Conservation (phyloP, 37 sponge, comb jelly and placozoan genomes). For the Eunapius fragilis region DNA sequence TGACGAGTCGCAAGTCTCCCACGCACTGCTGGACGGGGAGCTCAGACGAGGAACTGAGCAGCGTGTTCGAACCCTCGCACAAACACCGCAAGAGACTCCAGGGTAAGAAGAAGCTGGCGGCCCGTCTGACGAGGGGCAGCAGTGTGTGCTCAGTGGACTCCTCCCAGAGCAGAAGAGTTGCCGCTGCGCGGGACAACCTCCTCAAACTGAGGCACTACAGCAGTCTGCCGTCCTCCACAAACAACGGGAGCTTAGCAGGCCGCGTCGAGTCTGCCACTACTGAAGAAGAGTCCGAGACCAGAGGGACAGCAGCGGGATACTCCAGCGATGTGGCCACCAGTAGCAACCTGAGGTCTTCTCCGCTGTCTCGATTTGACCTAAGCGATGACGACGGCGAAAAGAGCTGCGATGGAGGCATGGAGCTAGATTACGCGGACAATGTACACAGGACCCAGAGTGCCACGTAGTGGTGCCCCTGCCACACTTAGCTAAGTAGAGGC, state of each 20-base stretch:
- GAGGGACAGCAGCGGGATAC: neutral
- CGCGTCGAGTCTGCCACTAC: constrained; percentile 25
- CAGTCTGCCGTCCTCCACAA: constrained; percentile 50
- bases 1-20: constrained; percentile 66
- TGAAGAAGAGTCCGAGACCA: constrained; percentile 23
- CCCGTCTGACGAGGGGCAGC: constrained; percentile 40
- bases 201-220: constrained; percentile 34
- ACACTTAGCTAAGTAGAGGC: too few relatives aligned
- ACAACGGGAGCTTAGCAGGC: constrained; percentile 20
- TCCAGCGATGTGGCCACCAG: constrained; percentile 7
- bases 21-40: constrained; percentile 57
- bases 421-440: neutral
- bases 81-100: constrained; percentile 27
- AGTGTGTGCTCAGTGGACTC: constrained; percentile 75
- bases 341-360: constrained; percentile 12
- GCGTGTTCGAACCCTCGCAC: neutral
- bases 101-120: constrained; percentile 1
- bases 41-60: constrained; percentile 70
- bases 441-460: too few relatives aligned
- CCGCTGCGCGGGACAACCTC: neutral
- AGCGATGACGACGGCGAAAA: constrained; percentile 62
- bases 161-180: neutral
- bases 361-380: constrained; percentile 55
- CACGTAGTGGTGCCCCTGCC: too few relatives aligned
- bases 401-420: constrained; percentile 7